Base-by-base conservation (phyloP, 2,888 invertebrate species). In the Drosophila nr. medialis region DNA sequence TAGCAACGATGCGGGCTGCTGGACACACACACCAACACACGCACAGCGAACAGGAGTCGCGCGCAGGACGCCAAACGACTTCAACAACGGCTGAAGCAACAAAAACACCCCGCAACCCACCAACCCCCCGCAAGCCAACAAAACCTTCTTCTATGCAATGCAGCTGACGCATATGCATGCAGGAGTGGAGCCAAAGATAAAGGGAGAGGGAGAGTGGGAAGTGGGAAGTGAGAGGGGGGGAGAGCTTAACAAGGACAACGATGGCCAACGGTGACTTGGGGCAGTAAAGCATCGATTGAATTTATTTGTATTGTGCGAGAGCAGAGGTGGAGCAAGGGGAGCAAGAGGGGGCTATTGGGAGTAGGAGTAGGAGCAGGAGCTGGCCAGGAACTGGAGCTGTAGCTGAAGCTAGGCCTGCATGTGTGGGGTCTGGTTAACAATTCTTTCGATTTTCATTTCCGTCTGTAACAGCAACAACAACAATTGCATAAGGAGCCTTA, bases 361-460 rank as follows among this genome's bases (percentile, higher is more conserved):
- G 65, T 51, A 30, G 65, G 34, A 11, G 50, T n/a, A 24, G 54
- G 10, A 30, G 40, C 18, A 65, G 61, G 34, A 60, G 58, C 59
- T 15, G 45, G 15, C 24, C 45, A 45, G 45, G 45, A 45, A 15
- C 27, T 36, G 55, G 13, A 60, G 62, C 55, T 36, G 45, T 7
- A 45, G 45, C 27, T 27, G 55, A 29, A 60, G 62, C 59, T 42
- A 48, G 54, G 27, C 42, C 53, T 61, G 64, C 67, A 38, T 64
- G 53, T 64, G 53, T 45, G 59, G 66, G 68, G 66, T 58, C 65
- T 79, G 85, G 87, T 69, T 79, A 85, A 85, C 86, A 88, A 90
- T 86, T 86, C 86, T 90, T 87, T 87, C 89, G 86, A 86, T 89
- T 90, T 89, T 89, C 87, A 87, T 87, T 90, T 87, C 89, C 89